phyloP scores from a whole-genome alignment of 2,113 vertebrate species.

The Nothobranchius furzeri region DNA sequence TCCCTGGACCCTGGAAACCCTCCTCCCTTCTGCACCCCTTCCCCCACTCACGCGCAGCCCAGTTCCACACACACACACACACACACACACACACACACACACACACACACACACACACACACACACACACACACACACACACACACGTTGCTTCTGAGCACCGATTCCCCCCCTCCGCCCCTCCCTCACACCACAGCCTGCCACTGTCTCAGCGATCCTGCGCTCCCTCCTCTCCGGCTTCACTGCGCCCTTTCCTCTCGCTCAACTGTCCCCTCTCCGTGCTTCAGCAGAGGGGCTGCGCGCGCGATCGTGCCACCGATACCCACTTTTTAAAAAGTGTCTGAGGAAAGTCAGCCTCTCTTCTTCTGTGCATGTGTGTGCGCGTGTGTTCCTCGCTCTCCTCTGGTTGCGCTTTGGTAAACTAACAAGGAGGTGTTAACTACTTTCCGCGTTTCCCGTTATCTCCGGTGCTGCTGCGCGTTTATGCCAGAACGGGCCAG shows the following conservation, averaged over 20 bases:
- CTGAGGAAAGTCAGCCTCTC: constrained; percentile 79
- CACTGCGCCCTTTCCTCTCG: constrained; percentile 51
- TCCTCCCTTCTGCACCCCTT: constrained; percentile 7
- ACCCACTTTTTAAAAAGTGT: constrained; percentile 79
- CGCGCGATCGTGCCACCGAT: constrained; percentile 80
- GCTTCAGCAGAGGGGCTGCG: constrained; percentile 72
- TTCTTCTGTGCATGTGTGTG: constrained; percentile 30
- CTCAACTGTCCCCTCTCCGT: constrained; percentile 55
- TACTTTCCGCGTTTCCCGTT: constrained; percentile 79
- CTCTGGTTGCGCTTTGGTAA: constrained; percentile 66
- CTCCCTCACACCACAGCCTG: constrained; percentile 51
- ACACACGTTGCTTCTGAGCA: constrained; percentile 60
- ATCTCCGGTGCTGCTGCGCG: constrained; percentile 66
- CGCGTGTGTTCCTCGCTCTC: constrained; percentile 34
- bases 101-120: constrained; percentile 44
- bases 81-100: no score
- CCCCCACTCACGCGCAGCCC: constrained; percentile 51
- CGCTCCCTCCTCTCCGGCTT: constrained; percentile 54
- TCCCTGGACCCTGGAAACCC: constrained; percentile 42
- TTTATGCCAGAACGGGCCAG: constrained; percentile 43
- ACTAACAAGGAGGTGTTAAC: constrained; percentile 81
- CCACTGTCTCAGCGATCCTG: constrained; percentile 61
- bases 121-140: constrained; percentile 34
- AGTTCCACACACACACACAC: constrained; percentile 6
- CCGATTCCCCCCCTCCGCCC: constrained; percentile 21